Percentiles rank a stretch among this genome's conserved stretches.
Conservation (phyloP, 2,888 invertebrate genomes). For the Didymodactylos carnosus region DNA sequence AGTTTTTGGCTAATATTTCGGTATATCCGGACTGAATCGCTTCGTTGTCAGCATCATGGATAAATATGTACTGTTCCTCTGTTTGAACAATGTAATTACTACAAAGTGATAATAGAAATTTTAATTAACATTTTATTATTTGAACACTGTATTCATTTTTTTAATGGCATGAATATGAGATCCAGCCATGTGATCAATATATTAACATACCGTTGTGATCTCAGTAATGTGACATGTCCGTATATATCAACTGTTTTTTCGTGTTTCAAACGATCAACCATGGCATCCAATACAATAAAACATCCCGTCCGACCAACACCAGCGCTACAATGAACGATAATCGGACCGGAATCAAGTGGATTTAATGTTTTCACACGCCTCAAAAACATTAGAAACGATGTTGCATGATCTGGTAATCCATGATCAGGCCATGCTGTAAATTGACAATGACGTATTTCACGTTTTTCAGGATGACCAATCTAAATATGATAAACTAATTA, state of each 20-base stretch:
- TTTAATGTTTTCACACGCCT: conserved; percentile 52
- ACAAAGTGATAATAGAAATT: neutral
- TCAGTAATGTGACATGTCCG: conserved; percentile 87
- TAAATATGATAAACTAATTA: neutral
- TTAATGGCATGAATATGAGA: too few relatives aligned
- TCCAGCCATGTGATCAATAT: neutral
- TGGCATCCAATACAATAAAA: conserved; percentile 94
- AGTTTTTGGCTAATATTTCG: conserved; percentile 77
- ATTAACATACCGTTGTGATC: conserved; percentile 54
- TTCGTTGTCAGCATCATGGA: conserved; percentile 85
- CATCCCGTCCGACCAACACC: conserved; percentile 84
- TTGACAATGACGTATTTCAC: conserved; percentile 16
- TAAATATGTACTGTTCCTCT: conserved; percentile 98
- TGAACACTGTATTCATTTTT: too few relatives aligned
- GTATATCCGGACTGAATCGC: conserved; percentile 89
- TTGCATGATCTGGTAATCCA: conserved; percentile 91
- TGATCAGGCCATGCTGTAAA: conserved; percentile 48
- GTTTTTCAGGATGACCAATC: neutral
- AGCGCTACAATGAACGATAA: conserved; percentile 38
- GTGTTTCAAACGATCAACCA: conserved; percentile 77
- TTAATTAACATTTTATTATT: neutral
- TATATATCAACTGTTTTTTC: conserved; percentile 97
- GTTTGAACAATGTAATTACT: conserved; percentile 86
- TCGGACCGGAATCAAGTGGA: neutral
- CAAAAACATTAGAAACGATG: conserved; percentile 88